These are phyloP conservation scores for Araneus ventricosus DNA, from an alignment of 1,140 invertebrate genomes.

Conservation along the genomic window DNA sequence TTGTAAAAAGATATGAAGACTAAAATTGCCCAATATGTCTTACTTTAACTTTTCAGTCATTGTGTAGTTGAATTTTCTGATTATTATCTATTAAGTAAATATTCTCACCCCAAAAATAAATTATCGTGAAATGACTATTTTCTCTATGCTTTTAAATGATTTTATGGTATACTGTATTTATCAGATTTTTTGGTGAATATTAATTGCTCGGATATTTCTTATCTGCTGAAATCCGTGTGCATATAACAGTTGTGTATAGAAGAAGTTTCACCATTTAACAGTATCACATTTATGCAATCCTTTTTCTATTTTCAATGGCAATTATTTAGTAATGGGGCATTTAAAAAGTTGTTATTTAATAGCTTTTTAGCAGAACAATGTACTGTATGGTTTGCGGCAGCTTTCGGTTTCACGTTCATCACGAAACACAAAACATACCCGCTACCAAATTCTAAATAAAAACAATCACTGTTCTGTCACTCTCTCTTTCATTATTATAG, in stretches of 20 bases:
- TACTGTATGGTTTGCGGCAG: not conserved
- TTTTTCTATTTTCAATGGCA: no score
- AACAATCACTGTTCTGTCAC: not conserved
- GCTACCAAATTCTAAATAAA: not conserved
- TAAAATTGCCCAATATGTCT: no score
- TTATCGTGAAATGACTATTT: no score
- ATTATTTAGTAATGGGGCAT: no score
- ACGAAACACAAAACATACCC: not conserved
- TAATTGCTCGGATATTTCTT: not conserved
- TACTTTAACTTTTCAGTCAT: no score
- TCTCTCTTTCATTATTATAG: not conserved
- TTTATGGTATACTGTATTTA: not conserved
- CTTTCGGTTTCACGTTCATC: not conserved
- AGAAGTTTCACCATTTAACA: not conserved
- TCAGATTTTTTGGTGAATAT: not conserved
- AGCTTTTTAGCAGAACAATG: no score
- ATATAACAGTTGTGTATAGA: not conserved
- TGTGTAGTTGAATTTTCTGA: no score
- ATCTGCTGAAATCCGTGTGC: not conserved
- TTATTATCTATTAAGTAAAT: no score
- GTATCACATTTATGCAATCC: no score
- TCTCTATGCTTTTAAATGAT: not conserved
- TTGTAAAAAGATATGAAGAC: no score
- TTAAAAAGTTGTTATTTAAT: no score
- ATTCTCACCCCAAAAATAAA: no score